phyloP scores from a whole-genome alignment of 2,888 invertebrate genomes.

The Ophion costatus region DNA sequence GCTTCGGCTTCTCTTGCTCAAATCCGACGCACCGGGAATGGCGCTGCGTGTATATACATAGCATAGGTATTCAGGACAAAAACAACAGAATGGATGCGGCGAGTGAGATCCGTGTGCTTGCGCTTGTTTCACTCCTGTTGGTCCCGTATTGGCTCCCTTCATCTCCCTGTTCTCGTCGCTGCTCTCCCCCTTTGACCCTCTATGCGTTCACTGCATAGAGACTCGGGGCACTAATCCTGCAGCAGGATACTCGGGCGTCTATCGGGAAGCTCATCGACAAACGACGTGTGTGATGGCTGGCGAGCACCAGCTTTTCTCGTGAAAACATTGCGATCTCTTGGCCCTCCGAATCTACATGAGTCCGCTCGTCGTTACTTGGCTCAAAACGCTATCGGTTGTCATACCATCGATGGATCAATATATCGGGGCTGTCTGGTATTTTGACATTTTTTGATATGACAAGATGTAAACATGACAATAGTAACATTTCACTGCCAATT shows the following conservation, averaged over 20 bases:
- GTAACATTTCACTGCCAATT: too few species aligned
- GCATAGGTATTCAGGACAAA: constrained; percentile 38
- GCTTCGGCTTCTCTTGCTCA: constrained; percentile 39
- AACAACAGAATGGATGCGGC: constrained; percentile 50
- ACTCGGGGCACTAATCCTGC: constrained; percentile 48
- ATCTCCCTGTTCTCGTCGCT: neutral
- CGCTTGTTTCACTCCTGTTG: constrained; percentile 23
- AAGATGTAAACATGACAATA: too few species aligned
- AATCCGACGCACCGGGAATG: constrained; percentile 40
- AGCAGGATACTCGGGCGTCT: constrained; percentile 44
- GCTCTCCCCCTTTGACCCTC: neutral
- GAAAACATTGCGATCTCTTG: constrained; percentile 45
- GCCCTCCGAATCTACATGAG: constrained; percentile 5
- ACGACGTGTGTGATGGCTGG: constrained; percentile 20
- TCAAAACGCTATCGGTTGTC: constrained; percentile 4
- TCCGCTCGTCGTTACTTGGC: constrained; percentile 5
- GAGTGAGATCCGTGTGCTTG: constrained; percentile 30
- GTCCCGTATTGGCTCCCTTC: constrained; percentile 14
- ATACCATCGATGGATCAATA: constrained; percentile 9
- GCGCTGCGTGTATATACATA: constrained; percentile 26
- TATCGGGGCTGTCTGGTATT: neutral
- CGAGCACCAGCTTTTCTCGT: constrained; percentile 32
- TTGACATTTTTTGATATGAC: neutral
- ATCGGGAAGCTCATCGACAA: constrained; percentile 40
- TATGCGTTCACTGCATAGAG: constrained; percentile 26